A percentile compares a stretch with the other conserved stretches of the same genome.
Conservation (phyloP, 1,140 invertebrate species). For the Platorchestia sp. region DNA sequence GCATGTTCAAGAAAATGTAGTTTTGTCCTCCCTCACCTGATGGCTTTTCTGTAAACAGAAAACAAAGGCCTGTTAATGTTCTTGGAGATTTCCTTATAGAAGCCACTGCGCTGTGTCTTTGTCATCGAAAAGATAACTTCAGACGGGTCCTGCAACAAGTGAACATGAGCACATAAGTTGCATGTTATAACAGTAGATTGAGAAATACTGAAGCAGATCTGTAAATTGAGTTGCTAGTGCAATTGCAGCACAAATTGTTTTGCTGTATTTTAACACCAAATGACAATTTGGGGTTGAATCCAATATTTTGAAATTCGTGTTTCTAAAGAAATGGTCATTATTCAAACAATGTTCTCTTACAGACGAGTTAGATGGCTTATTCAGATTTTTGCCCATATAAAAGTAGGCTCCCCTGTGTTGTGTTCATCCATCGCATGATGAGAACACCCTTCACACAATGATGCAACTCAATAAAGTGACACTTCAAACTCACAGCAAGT, state of each 20-base stretch:
- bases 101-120: conserved; percentile 74
- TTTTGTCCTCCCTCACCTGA: conserved; percentile 66
- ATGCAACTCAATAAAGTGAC: neutral
- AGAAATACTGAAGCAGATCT: neutral
- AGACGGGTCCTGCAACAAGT: conserved; percentile 69
- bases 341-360: too few relatives aligned
- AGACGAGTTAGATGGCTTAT: too few relatives aligned
- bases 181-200: neutral
- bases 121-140: conserved; percentile 74
- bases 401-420: too few relatives aligned
- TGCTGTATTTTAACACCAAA: too few relatives aligned
- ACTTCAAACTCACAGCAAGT: conserved; percentile 66
- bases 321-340: too few relatives aligned
- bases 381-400: too few relatives aligned
- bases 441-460: neutral
- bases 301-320: too few relatives aligned
- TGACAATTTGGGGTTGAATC: too few relatives aligned
- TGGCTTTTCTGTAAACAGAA: conserved; percentile 74
- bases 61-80: conserved; percentile 74
- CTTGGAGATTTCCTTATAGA: conserved; percentile 73
- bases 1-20: neutral
- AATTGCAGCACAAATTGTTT: too few relatives aligned
- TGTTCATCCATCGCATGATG: neutral
- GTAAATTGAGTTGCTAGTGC: too few relatives aligned
- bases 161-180: neutral